These are phyloP conservation scores for Vireo altiloquus DNA, from an alignment of 2,113 vertebrate species.

Conservation along the genomic window DNA sequence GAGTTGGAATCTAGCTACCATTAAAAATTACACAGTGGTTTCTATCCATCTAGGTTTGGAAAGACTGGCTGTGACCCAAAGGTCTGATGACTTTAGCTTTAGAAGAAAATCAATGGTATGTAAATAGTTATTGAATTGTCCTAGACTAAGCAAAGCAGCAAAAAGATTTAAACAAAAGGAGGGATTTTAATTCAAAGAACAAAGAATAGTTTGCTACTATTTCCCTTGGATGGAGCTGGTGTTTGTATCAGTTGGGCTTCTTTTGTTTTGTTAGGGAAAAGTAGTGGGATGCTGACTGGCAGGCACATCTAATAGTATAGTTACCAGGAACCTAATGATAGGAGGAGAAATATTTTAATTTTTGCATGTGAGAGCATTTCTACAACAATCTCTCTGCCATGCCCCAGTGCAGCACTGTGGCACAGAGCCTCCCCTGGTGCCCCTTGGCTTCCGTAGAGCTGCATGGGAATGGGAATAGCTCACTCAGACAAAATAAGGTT, in stretches of 20 bases:
- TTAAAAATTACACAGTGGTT: not conserved
- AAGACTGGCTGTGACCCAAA: not conserved
- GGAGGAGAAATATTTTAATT: not conserved
- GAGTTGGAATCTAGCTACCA: not conserved
- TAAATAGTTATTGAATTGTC: constrained; percentile 27
- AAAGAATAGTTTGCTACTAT: not conserved
- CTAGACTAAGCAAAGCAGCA: not conserved
- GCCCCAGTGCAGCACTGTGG: not conserved
- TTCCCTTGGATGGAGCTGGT: not conserved
- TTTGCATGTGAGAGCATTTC: not conserved
- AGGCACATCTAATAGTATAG: not conserved
- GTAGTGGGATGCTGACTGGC: not conserved
- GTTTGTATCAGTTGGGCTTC: not conserved
- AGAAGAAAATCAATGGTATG: not conserved
- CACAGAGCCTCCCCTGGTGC: not conserved
- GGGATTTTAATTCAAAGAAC: not conserved
- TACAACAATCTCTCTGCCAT: not conserved
- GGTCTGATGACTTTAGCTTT: not conserved
- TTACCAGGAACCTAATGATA: not conserved
- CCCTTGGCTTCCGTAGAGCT: not conserved
- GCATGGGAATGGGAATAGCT: not conserved
- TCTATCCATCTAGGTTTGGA: not conserved
- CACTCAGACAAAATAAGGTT: not conserved
- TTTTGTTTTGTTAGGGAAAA: not conserved
- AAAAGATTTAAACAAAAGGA: constrained; percentile 14